Percentiles rank a stretch among this genome's conserved stretches.
These are phyloP conservation scores for Brachypteracias leptosomus DNA, from an alignment of 2,113 vertebrate species.

Conservation along the genomic window DNA sequence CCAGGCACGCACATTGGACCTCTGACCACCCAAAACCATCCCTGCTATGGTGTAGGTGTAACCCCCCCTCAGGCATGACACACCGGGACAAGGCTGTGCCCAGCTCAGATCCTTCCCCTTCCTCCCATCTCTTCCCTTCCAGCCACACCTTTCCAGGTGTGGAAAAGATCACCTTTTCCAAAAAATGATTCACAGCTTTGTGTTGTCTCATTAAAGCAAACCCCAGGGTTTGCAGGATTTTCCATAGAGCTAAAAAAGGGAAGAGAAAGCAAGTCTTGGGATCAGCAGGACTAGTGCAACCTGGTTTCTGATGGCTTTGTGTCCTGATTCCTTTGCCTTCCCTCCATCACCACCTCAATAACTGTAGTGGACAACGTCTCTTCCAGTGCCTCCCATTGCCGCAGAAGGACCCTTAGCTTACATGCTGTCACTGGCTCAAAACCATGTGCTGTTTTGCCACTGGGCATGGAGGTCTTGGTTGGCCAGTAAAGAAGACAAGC, in stretches of 20 bases:
- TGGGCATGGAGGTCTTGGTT: not conserved
- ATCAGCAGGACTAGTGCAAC: not conserved
- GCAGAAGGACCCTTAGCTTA: not conserved
- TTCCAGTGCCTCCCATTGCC: not conserved
- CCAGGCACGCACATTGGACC: not conserved
- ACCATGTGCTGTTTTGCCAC: not conserved
- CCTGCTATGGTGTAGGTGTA: not conserved
- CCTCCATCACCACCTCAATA: not conserved
- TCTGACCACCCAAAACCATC: not conserved
- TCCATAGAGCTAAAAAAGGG: not conserved
- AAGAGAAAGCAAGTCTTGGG: not conserved
- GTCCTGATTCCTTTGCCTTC: not conserved
- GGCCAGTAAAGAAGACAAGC: not conserved
- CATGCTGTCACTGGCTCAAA: not conserved
- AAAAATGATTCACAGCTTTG: not conserved
- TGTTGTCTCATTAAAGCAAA: not conserved
- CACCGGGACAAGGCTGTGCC: not conserved
- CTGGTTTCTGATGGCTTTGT: not conserved
- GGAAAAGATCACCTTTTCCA: too few relatives aligned
- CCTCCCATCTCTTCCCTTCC: not conserved
- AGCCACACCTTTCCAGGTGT: not conserved
- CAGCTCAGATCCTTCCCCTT: not conserved
- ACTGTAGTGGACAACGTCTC: accelerated
- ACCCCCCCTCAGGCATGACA: too few relatives aligned
- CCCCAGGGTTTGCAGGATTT: not conserved